These are phyloP conservation scores for Rafetus swinhoei DNA, from an alignment of 2,113 vertebrate genomes.

Conservation along the genomic window DNA sequence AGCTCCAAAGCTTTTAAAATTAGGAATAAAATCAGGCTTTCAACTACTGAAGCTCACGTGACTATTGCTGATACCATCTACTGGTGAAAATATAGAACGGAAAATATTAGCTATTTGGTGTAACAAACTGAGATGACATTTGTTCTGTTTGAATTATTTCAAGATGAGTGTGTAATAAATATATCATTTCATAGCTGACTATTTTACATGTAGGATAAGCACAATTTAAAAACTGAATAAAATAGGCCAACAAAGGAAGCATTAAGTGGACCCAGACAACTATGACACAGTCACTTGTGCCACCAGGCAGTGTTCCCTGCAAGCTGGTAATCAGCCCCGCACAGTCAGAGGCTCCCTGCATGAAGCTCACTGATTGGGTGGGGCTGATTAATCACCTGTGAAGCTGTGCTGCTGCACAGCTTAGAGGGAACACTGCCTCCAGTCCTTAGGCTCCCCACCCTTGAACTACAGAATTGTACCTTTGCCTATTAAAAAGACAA, in stretches of 20 bases:
- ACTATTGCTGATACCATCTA: not conserved
- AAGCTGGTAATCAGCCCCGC: too few species aligned
- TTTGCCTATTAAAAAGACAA: not conserved
- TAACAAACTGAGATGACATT: not conserved
- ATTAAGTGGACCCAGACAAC: not conserved
- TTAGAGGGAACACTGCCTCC: too few species aligned
- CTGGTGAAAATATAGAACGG: not conserved
- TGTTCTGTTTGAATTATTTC: not conserved
- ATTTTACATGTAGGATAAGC: not conserved
- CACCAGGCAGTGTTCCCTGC: too few species aligned
- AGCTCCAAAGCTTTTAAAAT: not conserved
- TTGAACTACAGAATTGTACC: not conserved
- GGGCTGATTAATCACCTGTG: too few species aligned
- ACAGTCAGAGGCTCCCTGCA: too few species aligned
- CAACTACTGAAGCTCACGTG: fast-evolving
- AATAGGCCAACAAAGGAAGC: not conserved
- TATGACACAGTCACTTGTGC: not conserved
- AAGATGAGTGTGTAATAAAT: not conserved
- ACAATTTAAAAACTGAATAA: not conserved
- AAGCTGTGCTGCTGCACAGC: too few species aligned
- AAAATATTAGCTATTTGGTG: not conserved
- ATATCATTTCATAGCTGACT: not conserved
- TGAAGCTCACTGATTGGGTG: too few species aligned
- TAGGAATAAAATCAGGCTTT: not conserved
- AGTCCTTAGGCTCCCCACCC: too few species aligned